Percentiles rank a stretch among this genome's conserved stretches.
phyloP scores from a whole-genome alignment of 2,797 vertebrate genomes.

The Sebastes hubbsi region DNA sequence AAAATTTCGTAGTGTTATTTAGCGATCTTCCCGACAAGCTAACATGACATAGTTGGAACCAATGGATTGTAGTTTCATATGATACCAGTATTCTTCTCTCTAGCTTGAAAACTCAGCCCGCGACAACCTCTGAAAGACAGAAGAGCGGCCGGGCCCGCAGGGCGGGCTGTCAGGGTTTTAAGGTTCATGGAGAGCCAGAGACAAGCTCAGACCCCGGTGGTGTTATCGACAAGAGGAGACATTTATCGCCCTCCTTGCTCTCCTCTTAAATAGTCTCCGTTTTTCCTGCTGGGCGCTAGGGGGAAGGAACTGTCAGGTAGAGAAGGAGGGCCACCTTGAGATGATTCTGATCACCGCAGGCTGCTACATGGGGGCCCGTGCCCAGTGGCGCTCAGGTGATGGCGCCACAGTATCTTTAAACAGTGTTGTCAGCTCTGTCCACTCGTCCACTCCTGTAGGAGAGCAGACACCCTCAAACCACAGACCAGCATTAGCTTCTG shows the following conservation, averaged over 20 bases:
- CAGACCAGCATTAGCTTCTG: neutral
- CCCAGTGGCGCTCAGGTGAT: constrained; percentile 32
- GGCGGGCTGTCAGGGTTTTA: no score
- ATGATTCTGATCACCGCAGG: constrained; percentile 35
- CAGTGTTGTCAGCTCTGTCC: neutral
- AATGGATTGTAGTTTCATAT: no score
- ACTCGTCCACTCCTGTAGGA: neutral
- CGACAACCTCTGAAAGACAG: neutral
- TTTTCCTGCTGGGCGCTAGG: constrained; percentile 34
- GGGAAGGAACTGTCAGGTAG: constrained; percentile 46
- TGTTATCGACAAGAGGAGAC: constrained; percentile 52
- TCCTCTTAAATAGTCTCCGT: constrained; percentile 44
- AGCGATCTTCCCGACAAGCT: no score
- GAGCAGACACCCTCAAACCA: neutral
- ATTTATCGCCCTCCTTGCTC: constrained; percentile 39
- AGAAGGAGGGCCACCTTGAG: constrained; percentile 35
- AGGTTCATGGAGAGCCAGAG: neutral
- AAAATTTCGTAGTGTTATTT: no score
- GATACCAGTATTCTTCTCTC: no score
- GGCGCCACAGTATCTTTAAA: constrained; percentile 3
- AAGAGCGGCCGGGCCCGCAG: no score
- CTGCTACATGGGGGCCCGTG: neutral
- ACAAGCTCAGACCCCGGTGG: constrained; percentile 8
- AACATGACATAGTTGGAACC: no score
- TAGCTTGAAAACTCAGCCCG: no score